Evolutionary conservation across 2,113 vertebrate species (phyloP), one percentile per base, ranked within the genome.

Genomic region (Labeo catla): DNA sequence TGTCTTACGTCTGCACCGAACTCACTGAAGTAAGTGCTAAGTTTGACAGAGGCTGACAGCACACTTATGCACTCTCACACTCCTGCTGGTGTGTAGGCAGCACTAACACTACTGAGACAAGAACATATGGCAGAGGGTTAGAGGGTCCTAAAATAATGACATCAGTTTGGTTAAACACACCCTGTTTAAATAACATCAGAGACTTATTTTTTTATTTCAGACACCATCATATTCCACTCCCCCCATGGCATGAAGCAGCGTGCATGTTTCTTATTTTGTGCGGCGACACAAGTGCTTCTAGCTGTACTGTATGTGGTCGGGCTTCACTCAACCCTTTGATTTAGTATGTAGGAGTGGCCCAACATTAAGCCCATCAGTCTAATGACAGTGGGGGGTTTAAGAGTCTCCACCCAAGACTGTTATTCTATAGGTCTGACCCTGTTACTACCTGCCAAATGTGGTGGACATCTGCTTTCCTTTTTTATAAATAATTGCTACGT

Each of bases 361-460:
- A 6, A 50, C 23, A 70, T 87, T 77, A 84, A 80, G 63, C 73
- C 86, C 78, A 79, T 73, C 65, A 83, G 63, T 78, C 63, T 66
- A 79, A 87, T 85, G 79, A 85, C 34, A 76, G 78, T 39, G 47
- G 54, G 78, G 78, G 65, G 49, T 70, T 81, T 36, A 77, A 19
- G 54, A 34, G 45, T 70, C 88, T 87, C 86, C 88, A 89, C 86
- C 88, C 73, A 73, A 34, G 61, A 73, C 43, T 89, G 88, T 85
- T 89, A 89, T 89, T 89, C 83, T 66, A 65, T 50, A 68, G 73
- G 43, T 76, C 81, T 85, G 68, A 79, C 63, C 23, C 36, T 50
- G 4, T 28, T 74, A 84, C 47, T 28, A 66, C 74, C 39, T 45
- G 83, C 70, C 85, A 89, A 87, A 36, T 74, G 72, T 59, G 83